A percentile compares a stretch with the other conserved stretches of the same genome.
Conservation (phyloP, 92 coral and sea anemone genomes). For the Zoanthus sociatus region DNA sequence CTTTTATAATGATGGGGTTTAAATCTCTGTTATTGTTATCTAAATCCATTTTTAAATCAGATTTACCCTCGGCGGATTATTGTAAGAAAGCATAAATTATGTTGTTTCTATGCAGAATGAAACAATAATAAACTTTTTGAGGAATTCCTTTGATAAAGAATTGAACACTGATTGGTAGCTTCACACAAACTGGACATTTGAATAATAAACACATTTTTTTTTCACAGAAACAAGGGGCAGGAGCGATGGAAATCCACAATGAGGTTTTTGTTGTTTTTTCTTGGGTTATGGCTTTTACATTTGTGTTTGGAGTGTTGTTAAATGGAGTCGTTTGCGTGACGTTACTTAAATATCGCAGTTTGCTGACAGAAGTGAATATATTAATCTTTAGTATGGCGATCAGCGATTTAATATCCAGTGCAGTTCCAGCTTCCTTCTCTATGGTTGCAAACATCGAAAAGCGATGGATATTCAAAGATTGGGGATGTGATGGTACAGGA, state of each 20-base stretch:
- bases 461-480: slow-evolving; percentile 50
- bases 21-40: no score
- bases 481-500: slow-evolving; percentile 67
- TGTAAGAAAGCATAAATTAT: no score
- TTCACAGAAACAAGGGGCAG: no score
- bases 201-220: no score
- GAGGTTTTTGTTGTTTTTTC: not conserved
- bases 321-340: slow-evolving; percentile 66
- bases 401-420: slow-evolving; percentile 72
- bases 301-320: slow-evolving; percentile 22
- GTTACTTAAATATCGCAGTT: slow-evolving; percentile 49
- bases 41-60: no score
- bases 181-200: no score
- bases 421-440: slow-evolving; percentile 63
- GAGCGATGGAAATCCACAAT: not conserved
- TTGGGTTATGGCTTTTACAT: not conserved
- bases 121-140: no score
- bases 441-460: slow-evolving; percentile 58
- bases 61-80: no score
- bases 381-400: slow-evolving; percentile 76
- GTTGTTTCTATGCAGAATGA: no score
- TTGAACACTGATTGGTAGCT: no score
- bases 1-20: no score
- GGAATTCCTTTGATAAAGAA: no score
- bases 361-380: slow-evolving; percentile 46